Conservation (phyloP, 2,888 invertebrate genomes). For the Epicampocera succincta region DNA sequence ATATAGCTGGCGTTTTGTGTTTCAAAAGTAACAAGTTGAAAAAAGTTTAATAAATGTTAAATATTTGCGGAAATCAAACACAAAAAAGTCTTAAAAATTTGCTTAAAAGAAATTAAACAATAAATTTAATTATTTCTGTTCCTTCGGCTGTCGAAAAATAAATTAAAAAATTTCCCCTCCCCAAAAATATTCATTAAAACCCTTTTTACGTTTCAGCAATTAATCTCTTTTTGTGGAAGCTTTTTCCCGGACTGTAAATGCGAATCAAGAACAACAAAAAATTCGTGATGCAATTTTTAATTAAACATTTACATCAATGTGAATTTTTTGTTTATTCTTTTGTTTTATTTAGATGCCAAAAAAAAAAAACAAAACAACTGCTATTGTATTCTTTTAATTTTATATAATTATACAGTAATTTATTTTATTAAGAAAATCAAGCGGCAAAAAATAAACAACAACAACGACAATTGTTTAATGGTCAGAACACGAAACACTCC, state of each 20-base stretch:
- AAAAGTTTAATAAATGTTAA: no score
- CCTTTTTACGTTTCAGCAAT: constrained; percentile 37
- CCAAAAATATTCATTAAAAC: not conserved
- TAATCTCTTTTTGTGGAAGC: not conserved
- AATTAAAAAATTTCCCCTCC: no score
- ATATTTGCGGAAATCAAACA: no score
- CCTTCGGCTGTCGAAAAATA: no score
- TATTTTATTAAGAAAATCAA: constrained; percentile 32
- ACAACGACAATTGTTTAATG: constrained; percentile 40
- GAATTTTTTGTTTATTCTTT: constrained; percentile 23
- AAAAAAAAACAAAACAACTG: constrained; percentile 6
- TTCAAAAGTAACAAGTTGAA: no score
- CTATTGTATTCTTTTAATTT: constrained; percentile 45
- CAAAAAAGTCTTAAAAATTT: no score
- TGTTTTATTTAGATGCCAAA: constrained; percentile 33
- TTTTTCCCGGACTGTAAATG: not conserved
- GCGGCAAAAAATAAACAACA: constrained; percentile 1
- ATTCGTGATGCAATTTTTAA: constrained; percentile 54
- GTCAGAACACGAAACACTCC: constrained; percentile 58
- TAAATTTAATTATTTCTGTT: no score
- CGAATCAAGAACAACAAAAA: constrained; percentile 8
- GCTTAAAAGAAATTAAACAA: no score
- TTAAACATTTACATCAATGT: constrained; percentile 35
- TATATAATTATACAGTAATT: constrained; percentile 54
- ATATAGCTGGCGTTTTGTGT: no score